These are phyloP conservation scores for Chanos chanos DNA, from an alignment of 2,797 vertebrate genomes.

Conservation along the genomic window DNA sequence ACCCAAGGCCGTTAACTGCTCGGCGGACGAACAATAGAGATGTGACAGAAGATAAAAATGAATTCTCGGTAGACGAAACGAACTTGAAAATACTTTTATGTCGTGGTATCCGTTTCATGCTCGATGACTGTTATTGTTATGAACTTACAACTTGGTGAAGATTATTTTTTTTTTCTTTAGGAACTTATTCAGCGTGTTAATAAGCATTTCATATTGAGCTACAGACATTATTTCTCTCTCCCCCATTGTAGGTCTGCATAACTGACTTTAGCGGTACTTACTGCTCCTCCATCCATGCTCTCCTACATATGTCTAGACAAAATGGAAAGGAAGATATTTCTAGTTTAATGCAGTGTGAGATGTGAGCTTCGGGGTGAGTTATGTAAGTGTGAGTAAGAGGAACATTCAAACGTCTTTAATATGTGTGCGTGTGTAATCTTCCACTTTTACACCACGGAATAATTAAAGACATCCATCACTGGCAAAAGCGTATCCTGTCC, in stretches of 20 bases:
- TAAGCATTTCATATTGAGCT: slow-evolving; percentile 39
- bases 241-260: slow-evolving; percentile 4
- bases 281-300: slow-evolving; percentile 11
- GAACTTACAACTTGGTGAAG: too few relatives aligned
- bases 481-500: slow-evolving; percentile 3
- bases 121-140: not conserved
- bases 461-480: slow-evolving; percentile 50
- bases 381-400: slow-evolving; percentile 9
- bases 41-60: not conserved
- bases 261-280: not conserved
- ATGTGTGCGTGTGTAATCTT: slow-evolving; percentile 35
- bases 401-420: slow-evolving; percentile 26
- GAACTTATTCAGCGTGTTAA: slow-evolving; percentile 20
- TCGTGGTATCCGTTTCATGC: not conserved
- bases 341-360: slow-evolving; percentile 23
- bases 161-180: too few relatives aligned
- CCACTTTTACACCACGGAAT: slow-evolving; percentile 35
- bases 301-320: slow-evolving; percentile 17
- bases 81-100: not conserved
- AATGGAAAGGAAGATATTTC: slow-evolving; percentile 28
- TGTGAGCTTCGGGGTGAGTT: slow-evolving; percentile 9
- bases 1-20: slow-evolving; percentile 16
- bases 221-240: slow-evolving; percentile 23
- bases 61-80: not conserved
- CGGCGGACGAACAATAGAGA: not conserved